Conservation (phyloP, 2,888 invertebrate species). For the Ochropacha duplaris region DNA sequence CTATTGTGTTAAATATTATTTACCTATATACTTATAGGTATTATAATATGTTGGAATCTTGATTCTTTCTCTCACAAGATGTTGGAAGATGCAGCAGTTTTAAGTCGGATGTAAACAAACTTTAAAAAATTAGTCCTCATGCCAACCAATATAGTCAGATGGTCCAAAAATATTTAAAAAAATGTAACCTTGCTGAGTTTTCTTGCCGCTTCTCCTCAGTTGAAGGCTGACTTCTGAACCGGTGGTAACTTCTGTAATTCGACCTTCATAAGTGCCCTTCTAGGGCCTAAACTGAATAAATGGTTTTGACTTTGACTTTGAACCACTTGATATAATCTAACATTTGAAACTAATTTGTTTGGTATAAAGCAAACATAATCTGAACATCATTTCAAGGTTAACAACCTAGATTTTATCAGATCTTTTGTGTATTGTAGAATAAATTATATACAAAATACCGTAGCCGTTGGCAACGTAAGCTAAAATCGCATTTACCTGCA, state of each 20-base stretch:
- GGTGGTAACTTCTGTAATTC: no score
- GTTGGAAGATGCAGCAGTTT: background rate
- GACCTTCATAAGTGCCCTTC: no score
- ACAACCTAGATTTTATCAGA: background rate
- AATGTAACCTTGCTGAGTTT: no score
- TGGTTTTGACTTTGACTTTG: no score
- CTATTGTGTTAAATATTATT: conserved; percentile 19
- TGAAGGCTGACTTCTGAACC: no score
- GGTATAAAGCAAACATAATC: background rate
- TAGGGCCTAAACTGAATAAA: no score
- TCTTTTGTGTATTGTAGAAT: background rate
- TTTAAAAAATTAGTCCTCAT: no score
- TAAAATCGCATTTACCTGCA: conserved; percentile 66
- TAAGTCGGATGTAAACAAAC: background rate
- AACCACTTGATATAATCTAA: no score
- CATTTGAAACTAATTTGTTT: no score
- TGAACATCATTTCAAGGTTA: background rate
- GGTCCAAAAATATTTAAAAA: no score
- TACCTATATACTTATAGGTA: background rate
- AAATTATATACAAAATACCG: conserved; percentile 14
- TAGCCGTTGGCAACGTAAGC: conserved; percentile 35
- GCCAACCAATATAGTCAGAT: no score
- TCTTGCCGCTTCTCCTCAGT: no score
- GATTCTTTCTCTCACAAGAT: background rate
- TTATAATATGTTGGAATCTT: background rate